Evolutionary conservation across 2,113 vertebrate genomes (phyloP).

Genomic region (Thinocorus orbignyianus): DNA sequence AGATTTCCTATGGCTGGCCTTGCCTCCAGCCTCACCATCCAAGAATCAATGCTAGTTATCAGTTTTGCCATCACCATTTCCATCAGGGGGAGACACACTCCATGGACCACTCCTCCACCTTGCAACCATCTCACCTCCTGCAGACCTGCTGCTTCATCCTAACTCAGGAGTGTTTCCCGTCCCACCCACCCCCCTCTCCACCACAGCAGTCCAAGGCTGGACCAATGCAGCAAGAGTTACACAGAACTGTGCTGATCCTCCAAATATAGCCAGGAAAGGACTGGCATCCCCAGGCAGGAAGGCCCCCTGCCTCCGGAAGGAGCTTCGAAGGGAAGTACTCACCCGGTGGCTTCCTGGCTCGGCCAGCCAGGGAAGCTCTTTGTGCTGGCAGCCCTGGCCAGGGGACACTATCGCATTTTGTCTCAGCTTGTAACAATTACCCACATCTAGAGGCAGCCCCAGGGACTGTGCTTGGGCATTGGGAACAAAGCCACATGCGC

Average conservation of each 20-base stretch:
- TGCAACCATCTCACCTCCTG: not conserved
- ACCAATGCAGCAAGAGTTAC: not conserved
- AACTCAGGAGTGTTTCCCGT: no score
- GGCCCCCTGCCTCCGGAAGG: not conserved
- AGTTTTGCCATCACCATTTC: not conserved
- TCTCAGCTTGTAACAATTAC: not conserved
- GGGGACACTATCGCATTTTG: rapidly evolving
- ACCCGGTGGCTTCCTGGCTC: not conserved
- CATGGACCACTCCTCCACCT: not conserved
- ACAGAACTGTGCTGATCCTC: not conserved
- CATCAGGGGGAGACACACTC: not conserved
- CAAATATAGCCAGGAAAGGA: not conserved
- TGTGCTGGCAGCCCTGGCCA: not conserved
- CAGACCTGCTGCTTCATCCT: not conserved
- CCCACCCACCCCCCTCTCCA: no score
- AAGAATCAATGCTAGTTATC: not conserved
- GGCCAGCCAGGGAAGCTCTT: not conserved
- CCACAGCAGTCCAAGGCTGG: not conserved
- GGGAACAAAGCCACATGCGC: not conserved
- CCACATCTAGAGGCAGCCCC: not conserved
- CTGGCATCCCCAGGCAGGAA: not conserved
- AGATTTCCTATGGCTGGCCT: not conserved
- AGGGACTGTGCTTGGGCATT: rapidly evolving
- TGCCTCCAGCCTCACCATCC: not conserved
- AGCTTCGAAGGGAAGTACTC: not conserved